Evolutionary conservation across 2,113 vertebrate genomes (phyloP), one percentile per base, ranked within the genome.

Genomic region (Sardina pilchardus): DNA sequence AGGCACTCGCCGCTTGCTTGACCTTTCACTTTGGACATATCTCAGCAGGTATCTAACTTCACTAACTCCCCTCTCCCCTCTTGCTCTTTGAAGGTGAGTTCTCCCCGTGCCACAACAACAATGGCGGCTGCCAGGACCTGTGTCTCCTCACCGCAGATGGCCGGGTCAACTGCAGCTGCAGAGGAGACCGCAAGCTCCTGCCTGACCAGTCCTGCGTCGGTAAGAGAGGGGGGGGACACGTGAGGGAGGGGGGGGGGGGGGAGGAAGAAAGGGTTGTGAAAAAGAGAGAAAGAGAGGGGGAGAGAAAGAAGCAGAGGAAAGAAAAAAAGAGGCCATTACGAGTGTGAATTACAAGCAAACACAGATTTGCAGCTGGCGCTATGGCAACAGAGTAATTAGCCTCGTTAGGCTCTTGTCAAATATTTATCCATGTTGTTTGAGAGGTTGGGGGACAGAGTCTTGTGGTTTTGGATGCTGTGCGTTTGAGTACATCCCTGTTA

Each of bases 111-210:
- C 96, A 95, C 59, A 88, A 93, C 88, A 98, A 97, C 94, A 99
- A 99, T 0, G 97, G 97, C 0, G 97, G 97, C 87, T 99, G 98
- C 85, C 97, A 99, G 87, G 98, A 99, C 85, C 93, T 99, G 75
- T 99, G 98, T 88, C 94, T 99, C 85, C 96, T 97, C 86, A 98
- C 97, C 0, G 96, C 97, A 3, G 96, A 97, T 14, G 97, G 98
- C 47, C 95, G 97, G 0, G 96, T 99, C 86, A 98, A 98, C 94
- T 99, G 98, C 92, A 97, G 97, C 81, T 99, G 98, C 91, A 96
- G 98, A 0, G 98, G 97, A 0, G 97, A 97, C 83, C 94, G 97
- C 0, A 90, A 96, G 14, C 96, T 99, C 84, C 95, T 97, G 90
- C 96, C 97, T 3, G 98, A 98, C 91, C 93, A 96, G 86, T 97